phyloP scores from a whole-genome alignment of 1,140 invertebrate genomes.

The Drosophila repleta region DNA sequence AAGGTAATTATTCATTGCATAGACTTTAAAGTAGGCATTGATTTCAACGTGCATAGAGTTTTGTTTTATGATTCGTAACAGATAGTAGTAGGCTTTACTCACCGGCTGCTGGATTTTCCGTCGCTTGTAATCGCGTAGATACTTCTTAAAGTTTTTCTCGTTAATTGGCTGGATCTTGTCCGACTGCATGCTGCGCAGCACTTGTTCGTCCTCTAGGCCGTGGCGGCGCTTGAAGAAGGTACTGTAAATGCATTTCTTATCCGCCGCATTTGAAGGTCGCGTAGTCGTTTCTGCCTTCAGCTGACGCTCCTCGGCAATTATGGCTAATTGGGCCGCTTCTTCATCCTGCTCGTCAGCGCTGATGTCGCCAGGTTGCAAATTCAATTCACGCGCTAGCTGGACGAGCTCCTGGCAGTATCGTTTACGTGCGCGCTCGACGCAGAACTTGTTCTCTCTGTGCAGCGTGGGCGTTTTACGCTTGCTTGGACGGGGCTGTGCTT shows the following conservation, averaged over 20 bases:
- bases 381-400: slow-evolving; percentile 82
- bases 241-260: slow-evolving; percentile 76
- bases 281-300: slow-evolving; percentile 37
- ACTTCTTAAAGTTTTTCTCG: slow-evolving; percentile 88
- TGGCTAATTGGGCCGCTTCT: slow-evolving; percentile 33
- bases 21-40: background rate
- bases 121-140: slow-evolving; percentile 88
- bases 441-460: slow-evolving; percentile 83
- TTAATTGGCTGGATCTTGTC: slow-evolving; percentile 66
- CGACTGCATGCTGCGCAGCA: slow-evolving; percentile 57
- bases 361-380: slow-evolving; percentile 56
- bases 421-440: slow-evolving; percentile 84
- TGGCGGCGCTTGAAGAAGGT: slow-evolving; percentile 69
- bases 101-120: slow-evolving; percentile 86
- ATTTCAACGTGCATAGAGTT: background rate
- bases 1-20: too few species aligned
- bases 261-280: slow-evolving; percentile 63
- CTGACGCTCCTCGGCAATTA: slow-evolving; percentile 33
- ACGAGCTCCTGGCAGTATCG: slow-evolving; percentile 72
- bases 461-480: slow-evolving; percentile 70
- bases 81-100: slow-evolving; percentile 42
- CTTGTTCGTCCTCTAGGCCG: slow-evolving; percentile 64
- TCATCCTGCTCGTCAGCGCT: slow-evolving; percentile 72
- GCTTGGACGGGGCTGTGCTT: slow-evolving; percentile 31
- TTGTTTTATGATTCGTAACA: too few species aligned